Evolutionary conservation across 2,888 invertebrate genomes (phyloP).

Genomic region (Polydrusus cervinus): DNA sequence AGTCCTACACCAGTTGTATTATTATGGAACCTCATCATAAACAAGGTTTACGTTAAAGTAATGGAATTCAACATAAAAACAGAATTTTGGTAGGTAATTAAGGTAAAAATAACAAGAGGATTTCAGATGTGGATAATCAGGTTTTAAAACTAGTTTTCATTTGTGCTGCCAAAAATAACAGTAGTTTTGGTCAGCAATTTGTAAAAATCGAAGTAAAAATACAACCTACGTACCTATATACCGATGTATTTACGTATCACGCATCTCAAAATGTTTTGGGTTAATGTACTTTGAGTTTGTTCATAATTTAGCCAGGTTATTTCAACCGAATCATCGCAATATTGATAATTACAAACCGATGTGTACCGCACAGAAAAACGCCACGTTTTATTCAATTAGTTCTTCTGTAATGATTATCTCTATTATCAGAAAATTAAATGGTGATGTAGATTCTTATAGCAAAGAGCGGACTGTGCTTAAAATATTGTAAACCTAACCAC

Average conservation of each 20-base stretch:
- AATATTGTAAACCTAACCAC: constrained; percentile 3
- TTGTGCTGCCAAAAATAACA: constrained; percentile 13
- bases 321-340: background rate
- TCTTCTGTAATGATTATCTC: background rate
- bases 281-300: constrained; percentile 1
- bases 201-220: background rate
- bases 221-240: background rate
- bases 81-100: constrained; percentile 9
- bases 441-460: too few relatives aligned
- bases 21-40: too few relatives aligned
- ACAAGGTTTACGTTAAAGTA: background rate
- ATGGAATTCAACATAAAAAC: background rate
- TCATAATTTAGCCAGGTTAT: background rate
- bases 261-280: background rate
- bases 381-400: background rate
- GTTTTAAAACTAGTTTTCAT: constrained; percentile 17
- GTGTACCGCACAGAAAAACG: background rate
- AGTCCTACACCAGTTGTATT: too few relatives aligned
- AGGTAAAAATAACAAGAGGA: background rate
- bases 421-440: too few relatives aligned
- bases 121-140: constrained; percentile 8
- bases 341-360: background rate
- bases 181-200: background rate
- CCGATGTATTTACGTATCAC: background rate
- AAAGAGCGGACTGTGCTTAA: too few relatives aligned